Base-by-base conservation (phyloP, 2,888 invertebrate genomes). In the Allophyes oxyacanthae region DNA sequence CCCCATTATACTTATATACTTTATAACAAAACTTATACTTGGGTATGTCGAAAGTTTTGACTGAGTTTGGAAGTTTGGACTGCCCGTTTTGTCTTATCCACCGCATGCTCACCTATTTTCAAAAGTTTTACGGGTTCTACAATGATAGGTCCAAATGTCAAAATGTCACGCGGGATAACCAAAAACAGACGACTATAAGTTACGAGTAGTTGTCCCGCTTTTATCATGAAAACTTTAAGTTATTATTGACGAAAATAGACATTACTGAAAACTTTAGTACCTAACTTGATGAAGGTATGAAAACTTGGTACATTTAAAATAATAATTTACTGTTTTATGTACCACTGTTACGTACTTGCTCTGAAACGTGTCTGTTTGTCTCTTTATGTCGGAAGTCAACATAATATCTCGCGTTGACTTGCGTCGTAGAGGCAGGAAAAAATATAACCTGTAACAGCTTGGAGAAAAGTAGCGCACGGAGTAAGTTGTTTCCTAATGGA, bases 81-180 rank as follows among this genome's bases (percentile, higher is more conserved):
- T 44, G 50, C 34, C 44, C 56, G 56, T 42, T 73, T 64, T 38
- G 48, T 37, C 30, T 46, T 42, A 32, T 37, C 41, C 40, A 53
- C 45, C 70, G 30, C 61, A 46, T 40, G 46, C 43, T 42, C 34
- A 32, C 42, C 36, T 36, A 68, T 61, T 61, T 65, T 38, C 50
- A 30, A 70, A 66, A 68, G 38, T 70, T 58, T 62, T 32, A 28
- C 38, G 36, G 32, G 44, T 13, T 26, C 14, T 15, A 14, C 57
- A 52, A 55, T 49, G 41, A 45, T 52, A 55, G 43, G 36, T 58
- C 30, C 15, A 62, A 55, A 37, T 53, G 42, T 54, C 65, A 69
- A 62, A 55, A 37, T 53, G 42, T 54, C 65, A 69, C 45, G 36
- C 42, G 46, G 50, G 49, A 54, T 45, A 40, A 34, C 32, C 25